Conservation (phyloP, 2,888 invertebrate species). For the Geophilus truncorum region DNA sequence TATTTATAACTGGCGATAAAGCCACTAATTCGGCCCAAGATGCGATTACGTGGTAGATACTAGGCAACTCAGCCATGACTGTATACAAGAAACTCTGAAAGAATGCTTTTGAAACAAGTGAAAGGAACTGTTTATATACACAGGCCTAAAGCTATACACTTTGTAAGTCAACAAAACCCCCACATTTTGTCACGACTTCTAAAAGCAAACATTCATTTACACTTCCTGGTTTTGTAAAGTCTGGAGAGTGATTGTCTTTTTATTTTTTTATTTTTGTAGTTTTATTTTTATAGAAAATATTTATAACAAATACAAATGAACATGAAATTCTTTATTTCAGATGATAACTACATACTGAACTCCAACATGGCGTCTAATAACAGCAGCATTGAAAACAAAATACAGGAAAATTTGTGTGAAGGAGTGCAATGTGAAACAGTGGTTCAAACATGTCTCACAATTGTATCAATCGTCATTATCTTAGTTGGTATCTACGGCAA, state of each 20-base stretch:
- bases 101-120: background rate
- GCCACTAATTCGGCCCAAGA: constrained; percentile 32
- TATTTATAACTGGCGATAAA: constrained; percentile 6
- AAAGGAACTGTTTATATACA: background rate
- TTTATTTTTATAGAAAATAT: background rate
- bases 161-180: background rate
- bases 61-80: constrained; percentile 27
- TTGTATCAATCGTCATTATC: background rate
- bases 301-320: too few species aligned
- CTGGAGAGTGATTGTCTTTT: background rate
- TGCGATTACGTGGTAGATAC: constrained; percentile 1
- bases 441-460: background rate
- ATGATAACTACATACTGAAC: background rate
- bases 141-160: background rate
- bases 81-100: too few species aligned
- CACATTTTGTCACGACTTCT: background rate
- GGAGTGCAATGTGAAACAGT: background rate
- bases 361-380: background rate
- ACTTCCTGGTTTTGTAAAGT: background rate
- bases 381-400: background rate
- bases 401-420: background rate
- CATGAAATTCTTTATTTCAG: background rate
- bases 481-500: constrained; percentile 38
- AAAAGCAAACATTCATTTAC: background rate
- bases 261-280: background rate